Conservation (phyloP, 2,113 vertebrate species). For the Cervus canadensis region DNA sequence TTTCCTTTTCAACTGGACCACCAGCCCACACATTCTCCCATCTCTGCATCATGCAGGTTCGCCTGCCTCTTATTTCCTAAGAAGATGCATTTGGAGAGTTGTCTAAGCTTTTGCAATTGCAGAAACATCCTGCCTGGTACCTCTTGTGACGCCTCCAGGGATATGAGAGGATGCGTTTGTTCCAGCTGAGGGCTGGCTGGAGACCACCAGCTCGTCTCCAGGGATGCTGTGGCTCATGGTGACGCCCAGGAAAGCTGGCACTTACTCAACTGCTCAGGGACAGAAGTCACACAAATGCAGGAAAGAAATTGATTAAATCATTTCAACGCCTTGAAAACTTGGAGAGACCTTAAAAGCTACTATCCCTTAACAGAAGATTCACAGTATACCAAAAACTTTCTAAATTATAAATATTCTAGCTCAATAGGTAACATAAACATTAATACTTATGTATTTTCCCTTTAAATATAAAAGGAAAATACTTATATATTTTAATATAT, state of each 20-base stretch:
- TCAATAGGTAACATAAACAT: not conserved
- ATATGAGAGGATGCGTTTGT: fast-evolving
- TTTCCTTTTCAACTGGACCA: not conserved
- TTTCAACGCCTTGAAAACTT: fast-evolving
- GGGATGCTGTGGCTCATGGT: fast-evolving
- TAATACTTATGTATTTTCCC: not conserved
- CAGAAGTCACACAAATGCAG: fast-evolving
- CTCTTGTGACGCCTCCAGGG: fast-evolving
- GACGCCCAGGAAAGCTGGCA: not conserved
- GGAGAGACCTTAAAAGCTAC: not conserved
- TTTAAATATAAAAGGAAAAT: not conserved
- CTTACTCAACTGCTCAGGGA: not conserved
- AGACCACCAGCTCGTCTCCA: fast-evolving
- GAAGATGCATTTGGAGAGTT: not conserved
- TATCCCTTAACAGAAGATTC: not conserved
- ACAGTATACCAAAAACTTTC: not conserved
- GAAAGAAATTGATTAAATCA: not conserved
- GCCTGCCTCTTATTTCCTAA: not conserved
- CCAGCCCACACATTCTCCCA: fast-evolving
- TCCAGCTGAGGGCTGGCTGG: too few species aligned
- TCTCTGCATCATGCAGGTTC: not conserved
- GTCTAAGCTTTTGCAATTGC: not conserved
- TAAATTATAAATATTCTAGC: not conserved
- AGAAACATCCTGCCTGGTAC: not conserved
- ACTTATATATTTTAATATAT: not conserved